phyloP scores from a whole-genome alignment of 92 coral and sea anemone genomes.

The Zoanthus sansibaricus region DNA sequence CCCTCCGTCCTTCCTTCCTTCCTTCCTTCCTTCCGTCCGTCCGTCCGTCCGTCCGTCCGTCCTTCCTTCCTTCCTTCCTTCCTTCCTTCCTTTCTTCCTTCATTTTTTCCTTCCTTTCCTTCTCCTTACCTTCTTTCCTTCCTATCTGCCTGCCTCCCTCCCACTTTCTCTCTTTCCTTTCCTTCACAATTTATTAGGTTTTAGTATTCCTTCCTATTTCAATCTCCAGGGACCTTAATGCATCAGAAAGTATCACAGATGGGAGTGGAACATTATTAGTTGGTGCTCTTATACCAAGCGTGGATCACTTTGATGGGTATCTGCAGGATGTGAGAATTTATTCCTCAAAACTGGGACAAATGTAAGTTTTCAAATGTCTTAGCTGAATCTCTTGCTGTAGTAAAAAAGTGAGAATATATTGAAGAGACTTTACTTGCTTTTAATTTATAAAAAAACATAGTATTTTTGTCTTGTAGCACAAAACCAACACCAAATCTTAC shows the following conservation, averaged over 20 bases:
- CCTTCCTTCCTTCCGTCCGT: too few species aligned
- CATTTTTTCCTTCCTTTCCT: too few species aligned
- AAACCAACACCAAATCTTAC: too few species aligned
- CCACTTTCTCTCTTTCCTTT: neutral
- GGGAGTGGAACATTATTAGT: conserved; percentile 62
- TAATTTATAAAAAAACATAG: neutral
- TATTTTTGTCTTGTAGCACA: neutral
- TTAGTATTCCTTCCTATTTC: too few species aligned
- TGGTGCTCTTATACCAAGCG: conserved; percentile 68
- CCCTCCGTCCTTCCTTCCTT: too few species aligned
- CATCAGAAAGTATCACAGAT: conserved; percentile 60
- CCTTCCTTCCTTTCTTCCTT: too few species aligned
- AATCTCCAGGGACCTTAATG: conserved; percentile 45
- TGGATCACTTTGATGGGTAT: conserved; percentile 75
- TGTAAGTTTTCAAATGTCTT: conserved; percentile 54
- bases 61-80: too few species aligned
- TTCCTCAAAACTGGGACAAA: conserved; percentile 67
- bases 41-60: too few species aligned
- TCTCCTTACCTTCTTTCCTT: neutral
- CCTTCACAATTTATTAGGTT: neutral
- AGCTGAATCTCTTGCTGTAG: neutral
- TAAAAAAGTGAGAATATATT: neutral
- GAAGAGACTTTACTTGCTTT: neutral
- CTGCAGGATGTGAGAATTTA: conserved; percentile 91
- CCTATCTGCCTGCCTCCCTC: neutral